These are phyloP conservation scores for Anolis apletophallus DNA, from an alignment of 2,797 vertebrate genomes.

Conservation along the genomic window DNA sequence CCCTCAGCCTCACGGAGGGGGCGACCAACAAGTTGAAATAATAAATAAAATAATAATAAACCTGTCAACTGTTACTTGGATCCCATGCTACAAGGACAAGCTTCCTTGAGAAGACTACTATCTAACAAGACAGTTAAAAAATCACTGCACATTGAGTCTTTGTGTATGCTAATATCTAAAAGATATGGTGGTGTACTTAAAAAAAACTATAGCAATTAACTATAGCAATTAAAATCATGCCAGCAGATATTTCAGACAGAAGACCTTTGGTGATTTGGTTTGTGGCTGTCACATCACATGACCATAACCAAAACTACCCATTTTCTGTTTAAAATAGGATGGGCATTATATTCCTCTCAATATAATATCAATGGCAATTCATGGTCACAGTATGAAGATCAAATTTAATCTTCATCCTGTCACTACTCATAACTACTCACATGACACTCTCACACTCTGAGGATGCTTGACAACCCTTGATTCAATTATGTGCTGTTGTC, in stretches of 20 bases:
- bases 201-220: background rate
- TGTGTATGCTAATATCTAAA: background rate
- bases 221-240: background rate
- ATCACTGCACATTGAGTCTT: background rate
- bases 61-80: background rate
- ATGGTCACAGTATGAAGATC: conserved; percentile 52
- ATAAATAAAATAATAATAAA: too few species aligned
- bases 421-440: conserved; percentile 54
- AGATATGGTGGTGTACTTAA: background rate
- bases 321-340: conserved; percentile 35
- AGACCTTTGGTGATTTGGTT: conserved; percentile 20
- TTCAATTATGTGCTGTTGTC: conserved; percentile 64
- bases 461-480: conserved; percentile 49
- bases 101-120: background rate
- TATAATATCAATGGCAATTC: conserved; percentile 54
- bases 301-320: background rate
- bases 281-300: background rate
- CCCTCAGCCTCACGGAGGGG: too few species aligned
- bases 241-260: background rate
- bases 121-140: background rate
- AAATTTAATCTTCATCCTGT: conserved; percentile 66
- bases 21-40: too few species aligned
- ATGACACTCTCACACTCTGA: conserved; percentile 5
- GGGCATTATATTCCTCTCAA: conserved; percentile 45
- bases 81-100: too few species aligned